Conservation (phyloP, 2,797 vertebrate genomes). For the Mallotus villosus region DNA sequence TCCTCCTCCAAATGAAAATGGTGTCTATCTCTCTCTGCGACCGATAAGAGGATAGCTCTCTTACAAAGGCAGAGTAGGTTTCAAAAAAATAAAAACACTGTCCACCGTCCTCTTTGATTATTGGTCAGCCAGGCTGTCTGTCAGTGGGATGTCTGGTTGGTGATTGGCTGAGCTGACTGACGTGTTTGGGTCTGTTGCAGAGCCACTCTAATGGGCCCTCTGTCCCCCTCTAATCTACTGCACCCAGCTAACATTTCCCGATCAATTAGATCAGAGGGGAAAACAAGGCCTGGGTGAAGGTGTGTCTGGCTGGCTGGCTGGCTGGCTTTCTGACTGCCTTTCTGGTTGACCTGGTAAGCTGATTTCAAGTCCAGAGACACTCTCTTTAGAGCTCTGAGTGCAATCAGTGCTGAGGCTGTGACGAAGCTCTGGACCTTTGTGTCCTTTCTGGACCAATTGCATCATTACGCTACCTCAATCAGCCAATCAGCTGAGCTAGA, state of each 20-base stretch:
- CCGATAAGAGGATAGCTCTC: slow-evolving; percentile 8
- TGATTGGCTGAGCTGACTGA: slow-evolving; percentile 33
- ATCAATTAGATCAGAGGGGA: slow-evolving; percentile 48
- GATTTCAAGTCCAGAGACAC: slow-evolving; percentile 38
- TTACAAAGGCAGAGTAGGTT: slow-evolving; percentile 12
- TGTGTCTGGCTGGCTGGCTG: background rate
- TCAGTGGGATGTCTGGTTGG: background rate
- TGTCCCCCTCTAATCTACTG: slow-evolving; percentile 43
- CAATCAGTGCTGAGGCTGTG: slow-evolving; percentile 48
- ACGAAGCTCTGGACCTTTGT: slow-evolving; percentile 28
- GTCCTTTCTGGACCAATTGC: background rate
- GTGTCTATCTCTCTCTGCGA: background rate
- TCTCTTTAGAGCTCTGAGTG: slow-evolving; percentile 34
- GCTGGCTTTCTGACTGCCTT: slow-evolving; percentile 38
- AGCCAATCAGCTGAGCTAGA: no score
- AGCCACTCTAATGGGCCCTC: slow-evolving; percentile 28
- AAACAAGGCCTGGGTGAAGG: slow-evolving; percentile 25
- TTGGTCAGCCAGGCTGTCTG: background rate
- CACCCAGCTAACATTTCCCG: slow-evolving; percentile 42
- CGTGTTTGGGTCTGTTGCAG: slow-evolving; percentile 32
- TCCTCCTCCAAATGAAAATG: slow-evolving; percentile 42
- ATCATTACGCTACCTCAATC: slow-evolving; percentile 30
- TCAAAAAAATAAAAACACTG: background rate
- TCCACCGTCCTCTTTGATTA: background rate
- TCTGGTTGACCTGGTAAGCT: slow-evolving; percentile 54